Conservation (phyloP, 2,113 vertebrate genomes). For the Andinoacara biseriatus region DNA sequence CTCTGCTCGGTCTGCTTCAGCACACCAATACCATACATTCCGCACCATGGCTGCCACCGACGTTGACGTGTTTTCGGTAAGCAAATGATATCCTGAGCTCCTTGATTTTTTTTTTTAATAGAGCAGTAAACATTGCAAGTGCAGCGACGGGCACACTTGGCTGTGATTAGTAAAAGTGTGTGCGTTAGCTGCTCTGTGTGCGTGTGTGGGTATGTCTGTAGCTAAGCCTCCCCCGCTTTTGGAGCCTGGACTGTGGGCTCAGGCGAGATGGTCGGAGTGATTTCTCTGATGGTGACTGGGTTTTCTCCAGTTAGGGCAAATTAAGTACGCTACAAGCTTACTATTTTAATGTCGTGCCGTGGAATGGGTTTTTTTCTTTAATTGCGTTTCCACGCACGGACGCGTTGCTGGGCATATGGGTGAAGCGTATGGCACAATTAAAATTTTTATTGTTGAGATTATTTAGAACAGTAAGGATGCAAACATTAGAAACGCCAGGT, state of each 20-base stretch:
- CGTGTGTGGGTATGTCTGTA: constrained; percentile 18
- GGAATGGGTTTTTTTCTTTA: not conserved
- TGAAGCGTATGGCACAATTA: constrained; percentile 10
- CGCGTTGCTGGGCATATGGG: constrained; percentile 9
- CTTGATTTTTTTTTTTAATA: not conserved
- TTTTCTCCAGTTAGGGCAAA: not conserved
- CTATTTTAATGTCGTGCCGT: not conserved
- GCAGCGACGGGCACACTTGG: not conserved
- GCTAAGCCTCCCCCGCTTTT: constrained; percentile 50
- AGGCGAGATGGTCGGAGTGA: constrained; percentile 47
- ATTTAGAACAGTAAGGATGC: not conserved
- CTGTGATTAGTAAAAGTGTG: constrained; percentile 41
- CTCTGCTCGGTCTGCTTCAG: constrained; percentile 50
- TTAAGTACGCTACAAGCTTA: not conserved
- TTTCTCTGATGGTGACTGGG: constrained; percentile 28
- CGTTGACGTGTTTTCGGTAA: constrained; percentile 89
- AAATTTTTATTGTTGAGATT: not conserved
- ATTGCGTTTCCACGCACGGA: not conserved
- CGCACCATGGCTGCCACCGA: constrained; percentile 91
- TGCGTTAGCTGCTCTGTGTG: not conserved
- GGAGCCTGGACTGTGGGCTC: constrained; percentile 42
- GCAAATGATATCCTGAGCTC: constrained; percentile 38
- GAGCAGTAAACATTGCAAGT: not conserved
- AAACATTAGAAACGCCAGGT: not conserved
- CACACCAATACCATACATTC: constrained; percentile 65